Base-by-base conservation (phyloP, 2,797 vertebrate species). In the Poeciliopsis infans region DNA sequence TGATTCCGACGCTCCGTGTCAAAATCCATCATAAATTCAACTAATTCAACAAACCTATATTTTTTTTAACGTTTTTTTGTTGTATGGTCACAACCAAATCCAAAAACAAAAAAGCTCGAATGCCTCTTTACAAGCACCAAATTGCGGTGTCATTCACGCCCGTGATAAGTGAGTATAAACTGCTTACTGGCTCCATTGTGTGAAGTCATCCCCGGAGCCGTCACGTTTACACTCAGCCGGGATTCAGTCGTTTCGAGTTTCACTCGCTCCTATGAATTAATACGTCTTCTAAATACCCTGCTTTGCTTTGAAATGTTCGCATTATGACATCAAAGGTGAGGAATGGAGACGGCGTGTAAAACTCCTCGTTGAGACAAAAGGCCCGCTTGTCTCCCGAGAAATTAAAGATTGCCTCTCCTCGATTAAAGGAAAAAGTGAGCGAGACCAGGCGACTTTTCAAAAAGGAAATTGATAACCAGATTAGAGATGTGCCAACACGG, bases 161-260 rank as follows among this genome's bases (percentile, higher is more conserved):
- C 39, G 8, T 41, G 23, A 68, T 68, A 3, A 41, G 64, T 68
- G 64, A 39, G 11, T 25, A 39, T 12, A 41, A 68, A 68, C 64
- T 43, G 64, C 39, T 68, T 41, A 13, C 64, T 11, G 11, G 23
- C 20, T 41, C 20, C 12, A 13, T 25, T 43, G 85, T 84, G 74
- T 59, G 51, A 82, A 83, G 64, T 78, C 72, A 64, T 81, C n/a
- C n/a, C 55, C 18, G 59, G 61, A 61, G 53, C 47, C 25, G 83
- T 82, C 83, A 82, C 75, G 70, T 68, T 77, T 39, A 39, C 73
- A 45, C 53, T 72, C 28, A 76, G 81, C 43, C 46, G 20, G 77
- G 69, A 73, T 55, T 71, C 45, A 77, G 53, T 83, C 75, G 61
- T 64, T 86, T 79, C 1, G 75, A 39, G 31, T 70, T 85, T 78